Evolutionary conservation across 2,888 invertebrate genomes (phyloP).

Genomic region (Pocota personata): DNA sequence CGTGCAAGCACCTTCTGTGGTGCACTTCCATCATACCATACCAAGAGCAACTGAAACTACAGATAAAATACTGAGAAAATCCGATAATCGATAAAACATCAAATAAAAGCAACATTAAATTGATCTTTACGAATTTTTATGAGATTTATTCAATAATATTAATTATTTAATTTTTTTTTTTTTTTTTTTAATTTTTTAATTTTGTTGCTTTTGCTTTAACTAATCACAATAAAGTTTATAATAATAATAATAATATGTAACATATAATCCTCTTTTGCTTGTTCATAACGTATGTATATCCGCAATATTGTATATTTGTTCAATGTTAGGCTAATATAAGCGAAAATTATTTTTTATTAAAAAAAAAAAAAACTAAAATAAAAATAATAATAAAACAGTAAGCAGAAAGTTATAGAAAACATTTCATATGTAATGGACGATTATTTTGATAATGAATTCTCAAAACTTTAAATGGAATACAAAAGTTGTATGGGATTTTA

Average conservation of each 20-base stretch:
- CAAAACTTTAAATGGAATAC: conserved; percentile 47
- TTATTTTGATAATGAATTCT: conserved; percentile 13
- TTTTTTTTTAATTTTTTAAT: conserved; percentile 12
- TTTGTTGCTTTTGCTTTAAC: conserved; percentile 55
- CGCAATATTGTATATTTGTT: conserved; percentile 27
- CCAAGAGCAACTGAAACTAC: too few relatives aligned
- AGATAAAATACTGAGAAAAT: too few relatives aligned
- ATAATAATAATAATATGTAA: conserved; percentile 64
- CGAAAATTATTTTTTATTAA: background rate
- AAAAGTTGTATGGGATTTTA: conserved; percentile 47
- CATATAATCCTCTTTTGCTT: conserved; percentile 46
- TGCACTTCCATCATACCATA: too few relatives aligned
- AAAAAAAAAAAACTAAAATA: conserved; percentile 5
- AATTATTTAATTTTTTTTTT: conserved; percentile 41
- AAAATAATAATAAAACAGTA: conserved; percentile 7
- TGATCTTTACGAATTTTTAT: conserved; percentile 61
- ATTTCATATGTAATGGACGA: conserved; percentile 26
- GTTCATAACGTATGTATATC: conserved; percentile 31
- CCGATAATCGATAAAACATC: background rate
- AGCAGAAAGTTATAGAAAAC: background rate
- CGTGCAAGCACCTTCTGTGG: too few relatives aligned
- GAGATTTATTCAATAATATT: conserved; percentile 71
- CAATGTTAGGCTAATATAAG: conserved; percentile 9
- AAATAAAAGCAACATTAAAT: background rate
- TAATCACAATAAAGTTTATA: conserved; percentile 70